A percentile compares a stretch with the other conserved stretches of the same genome.
Evolutionary conservation across 2,888 invertebrate genomes (phyloP).

Genomic region (Drosophila differens): DNA sequence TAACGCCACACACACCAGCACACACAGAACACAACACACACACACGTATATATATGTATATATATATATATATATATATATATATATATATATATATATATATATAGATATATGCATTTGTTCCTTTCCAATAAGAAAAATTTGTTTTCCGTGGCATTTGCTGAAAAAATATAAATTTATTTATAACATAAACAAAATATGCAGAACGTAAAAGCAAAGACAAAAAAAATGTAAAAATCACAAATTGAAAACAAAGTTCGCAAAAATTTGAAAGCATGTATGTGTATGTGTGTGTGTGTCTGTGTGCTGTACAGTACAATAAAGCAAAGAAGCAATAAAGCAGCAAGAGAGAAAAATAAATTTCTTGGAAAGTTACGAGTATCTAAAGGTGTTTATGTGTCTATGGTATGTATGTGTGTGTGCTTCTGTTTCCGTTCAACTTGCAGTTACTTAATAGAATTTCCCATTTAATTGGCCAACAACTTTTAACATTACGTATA

Average conservation of each 20-base stretch:
- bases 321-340: constrained; percentile 21
- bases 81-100: neutral
- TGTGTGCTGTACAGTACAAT: constrained; percentile 30
- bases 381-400: neutral
- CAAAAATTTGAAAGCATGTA: constrained; percentile 37
- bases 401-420: neutral
- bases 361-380: constrained; percentile 36
- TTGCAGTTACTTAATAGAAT: neutral
- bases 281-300: neutral
- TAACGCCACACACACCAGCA: constrained; percentile 8
- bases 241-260: constrained; percentile 43
- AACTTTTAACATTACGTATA: neutral
- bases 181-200: constrained; percentile 71
- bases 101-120: neutral
- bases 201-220: constrained; percentile 32
- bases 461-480: neutral
- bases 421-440: neutral
- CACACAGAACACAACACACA: constrained; percentile 5
- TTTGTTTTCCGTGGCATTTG: constrained; percentile 44
- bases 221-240: constrained; percentile 19
- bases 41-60: neutral
- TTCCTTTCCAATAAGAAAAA: constrained; percentile 10
- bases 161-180: constrained; percentile 58
- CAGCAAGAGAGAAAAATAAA: constrained; percentile 12
- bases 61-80: neutral